Conservation (phyloP, 2,113 vertebrate species). For the Anarhynchus alexandrinus region DNA sequence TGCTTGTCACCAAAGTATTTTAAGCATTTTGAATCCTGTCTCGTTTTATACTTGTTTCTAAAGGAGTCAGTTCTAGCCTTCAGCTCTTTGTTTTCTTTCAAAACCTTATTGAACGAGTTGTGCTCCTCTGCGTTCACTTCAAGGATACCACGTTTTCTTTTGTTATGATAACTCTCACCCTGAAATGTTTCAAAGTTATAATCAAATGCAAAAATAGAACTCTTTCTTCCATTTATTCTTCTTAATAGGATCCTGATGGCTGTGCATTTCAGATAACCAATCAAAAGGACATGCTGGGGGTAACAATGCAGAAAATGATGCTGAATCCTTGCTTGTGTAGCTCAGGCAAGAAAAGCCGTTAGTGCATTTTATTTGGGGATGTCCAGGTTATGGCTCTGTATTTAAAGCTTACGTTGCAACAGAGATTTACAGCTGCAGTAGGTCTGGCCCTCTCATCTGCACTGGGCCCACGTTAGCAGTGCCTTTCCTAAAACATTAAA, state of each 20-base stretch:
- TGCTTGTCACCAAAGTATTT: slow-evolving; percentile 24
- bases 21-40: slow-evolving; percentile 8
- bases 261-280: neutral
- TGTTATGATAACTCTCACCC: neutral
- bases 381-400: neutral
- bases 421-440: neutral
- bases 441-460: neutral
- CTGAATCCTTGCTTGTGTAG: neutral
- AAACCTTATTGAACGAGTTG: neutral
- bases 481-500: neutral
- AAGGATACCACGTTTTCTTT: slow-evolving; percentile 33
- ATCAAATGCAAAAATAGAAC: slow-evolving; percentile 4
- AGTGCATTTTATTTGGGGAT: neutral
- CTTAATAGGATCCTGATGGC: neutral
- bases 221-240: neutral
- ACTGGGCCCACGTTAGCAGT: rapidly evolving
- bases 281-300: neutral
- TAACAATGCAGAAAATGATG: neutral
- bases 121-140: neutral
- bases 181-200: neutral
- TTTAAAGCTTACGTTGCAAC: neutral
- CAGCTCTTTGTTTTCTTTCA: slow-evolving; percentile 60
- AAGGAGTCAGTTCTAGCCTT: slow-evolving; percentile 40
- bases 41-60: slow-evolving; percentile 1
- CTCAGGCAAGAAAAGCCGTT: neutral